These are phyloP conservation scores for Ophioninae sp. DNA, from an alignment of 2,888 invertebrate species.

Conservation along the genomic window DNA sequence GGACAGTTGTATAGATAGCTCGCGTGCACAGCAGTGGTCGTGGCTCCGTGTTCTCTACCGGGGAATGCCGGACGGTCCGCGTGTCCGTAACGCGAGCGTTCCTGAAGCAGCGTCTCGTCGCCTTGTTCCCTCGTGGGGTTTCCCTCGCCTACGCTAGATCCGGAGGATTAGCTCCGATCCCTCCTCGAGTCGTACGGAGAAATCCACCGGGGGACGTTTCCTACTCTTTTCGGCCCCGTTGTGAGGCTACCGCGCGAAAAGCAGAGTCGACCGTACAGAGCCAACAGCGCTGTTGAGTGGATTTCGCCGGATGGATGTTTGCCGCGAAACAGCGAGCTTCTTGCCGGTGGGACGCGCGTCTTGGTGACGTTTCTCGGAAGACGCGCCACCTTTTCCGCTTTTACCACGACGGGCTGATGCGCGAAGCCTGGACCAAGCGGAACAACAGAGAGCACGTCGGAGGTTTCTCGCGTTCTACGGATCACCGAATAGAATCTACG, in stretches of 20 bases:
- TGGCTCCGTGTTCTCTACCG: not conserved
- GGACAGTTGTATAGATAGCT: conserved; percentile 8
- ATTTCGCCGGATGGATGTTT: conserved; percentile 49
- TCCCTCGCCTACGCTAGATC: conserved; percentile 23
- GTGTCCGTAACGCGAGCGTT: conserved; percentile 11
- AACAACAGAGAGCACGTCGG: not conserved
- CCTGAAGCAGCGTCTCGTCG: conserved; percentile 13
- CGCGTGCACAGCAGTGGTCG: not conserved
- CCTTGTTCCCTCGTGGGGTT: conserved; percentile 6
- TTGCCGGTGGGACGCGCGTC: not conserved
- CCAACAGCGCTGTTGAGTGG: conserved; percentile 26
- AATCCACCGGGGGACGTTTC: conserved; percentile 15
- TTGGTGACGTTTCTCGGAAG: conserved; percentile 7
- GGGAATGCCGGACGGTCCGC: conserved; percentile 8
- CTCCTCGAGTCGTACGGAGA: not conserved
- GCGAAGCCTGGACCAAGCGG: not conserved
- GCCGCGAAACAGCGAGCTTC: conserved; percentile 1
- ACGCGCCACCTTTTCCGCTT: not conserved
- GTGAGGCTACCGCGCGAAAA: not conserved
- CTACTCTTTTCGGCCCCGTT: not conserved
- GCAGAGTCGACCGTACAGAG: conserved; percentile 8
- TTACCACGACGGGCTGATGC: not conserved
- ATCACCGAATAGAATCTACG: conserved; percentile 21
- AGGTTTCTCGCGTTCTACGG: conserved; percentile 3
- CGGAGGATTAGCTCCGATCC: conserved; percentile 26